Base-by-base conservation (phyloP, 2,888 invertebrate species). In the Aleiodes testaceus region DNA sequence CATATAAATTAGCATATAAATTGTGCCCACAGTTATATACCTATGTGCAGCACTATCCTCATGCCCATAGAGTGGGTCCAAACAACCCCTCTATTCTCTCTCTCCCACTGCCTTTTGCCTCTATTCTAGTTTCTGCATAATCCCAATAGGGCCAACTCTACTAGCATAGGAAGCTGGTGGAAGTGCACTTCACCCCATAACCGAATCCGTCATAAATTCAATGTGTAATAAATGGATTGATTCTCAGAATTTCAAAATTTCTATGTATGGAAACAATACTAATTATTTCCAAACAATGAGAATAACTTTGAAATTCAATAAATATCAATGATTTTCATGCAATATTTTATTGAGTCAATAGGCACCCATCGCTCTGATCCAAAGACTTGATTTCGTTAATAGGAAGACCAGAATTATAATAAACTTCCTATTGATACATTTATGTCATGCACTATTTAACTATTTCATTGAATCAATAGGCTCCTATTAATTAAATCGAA, bases 1-100 rank as follows among this genome's bases (percentile, higher is more conserved):
- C 83, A 86, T 85, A 85, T 86, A 85, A 86, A 87, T 87, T 87
- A 86, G 85, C 87, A 87, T 87, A 87, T 86, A 87, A 86, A 87
- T 87, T 87, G 87, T 85, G 73, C 78, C 79, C 78, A 76, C 77
- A 71, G 76, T 70, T 36, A 72, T 68, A 71, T 67, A 67, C 52
- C 72, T 61, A 36, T 22, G 16, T 42, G 47, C 50, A 67, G 59
- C 66, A 3, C 59, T 71, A 66, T 44, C 44, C 73, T 70, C 67
- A 44, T 72, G 53, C 61, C n/a, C 74, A 49, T 50, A 49, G 14
- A 20, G 47, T 66, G 63, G 36, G 36, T 36, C 36, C 36, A 36
- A 36, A 36, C 36, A 36, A 9, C 36, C 36, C 36, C 36, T 9
- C 9, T 0, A 36, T 6, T 7, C 65, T n/a, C 47, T 49, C 63